Conservation (phyloP, 2,797 vertebrate species). For the Rhabdophis nuchalis region DNA sequence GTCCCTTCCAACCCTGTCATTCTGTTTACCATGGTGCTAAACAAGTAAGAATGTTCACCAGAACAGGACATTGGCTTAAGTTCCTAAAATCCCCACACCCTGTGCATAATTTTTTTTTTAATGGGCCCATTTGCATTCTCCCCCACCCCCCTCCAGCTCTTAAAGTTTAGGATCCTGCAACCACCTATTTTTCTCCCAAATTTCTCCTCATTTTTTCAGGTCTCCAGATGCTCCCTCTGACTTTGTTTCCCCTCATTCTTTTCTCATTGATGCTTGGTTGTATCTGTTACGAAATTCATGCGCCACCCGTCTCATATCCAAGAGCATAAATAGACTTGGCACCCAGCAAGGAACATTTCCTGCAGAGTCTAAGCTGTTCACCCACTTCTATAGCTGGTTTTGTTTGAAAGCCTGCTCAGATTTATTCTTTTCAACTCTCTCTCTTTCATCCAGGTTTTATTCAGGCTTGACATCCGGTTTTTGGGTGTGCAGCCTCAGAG, state of each 20-base stretch:
- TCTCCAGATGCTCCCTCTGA: neutral
- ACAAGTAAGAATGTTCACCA: neutral
- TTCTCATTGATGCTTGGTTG: neutral
- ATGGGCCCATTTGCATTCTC: neutral
- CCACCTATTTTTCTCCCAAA: neutral
- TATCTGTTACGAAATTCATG: neutral
- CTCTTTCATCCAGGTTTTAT: neutral
- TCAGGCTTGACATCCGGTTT: neutral
- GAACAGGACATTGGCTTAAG: too few relatives aligned
- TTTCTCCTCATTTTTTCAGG: neutral
- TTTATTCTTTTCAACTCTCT: neutral
- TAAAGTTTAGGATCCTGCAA: neutral
- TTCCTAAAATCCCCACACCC: too few relatives aligned
- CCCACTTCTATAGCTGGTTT: neutral
- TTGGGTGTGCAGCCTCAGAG: neutral
- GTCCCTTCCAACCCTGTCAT: neutral
- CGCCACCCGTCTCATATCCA: neutral
- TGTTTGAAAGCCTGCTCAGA: neutral
- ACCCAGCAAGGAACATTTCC: neutral
- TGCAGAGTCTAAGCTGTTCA: neutral
- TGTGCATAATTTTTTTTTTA: neutral
- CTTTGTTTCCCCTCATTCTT: neutral
- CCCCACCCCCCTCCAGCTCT: too few relatives aligned
- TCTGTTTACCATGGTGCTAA: neutral
- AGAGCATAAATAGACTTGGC: neutral